Conservation (phyloP, 2,797 vertebrate species). For the Dromococcyx pavoninus region DNA sequence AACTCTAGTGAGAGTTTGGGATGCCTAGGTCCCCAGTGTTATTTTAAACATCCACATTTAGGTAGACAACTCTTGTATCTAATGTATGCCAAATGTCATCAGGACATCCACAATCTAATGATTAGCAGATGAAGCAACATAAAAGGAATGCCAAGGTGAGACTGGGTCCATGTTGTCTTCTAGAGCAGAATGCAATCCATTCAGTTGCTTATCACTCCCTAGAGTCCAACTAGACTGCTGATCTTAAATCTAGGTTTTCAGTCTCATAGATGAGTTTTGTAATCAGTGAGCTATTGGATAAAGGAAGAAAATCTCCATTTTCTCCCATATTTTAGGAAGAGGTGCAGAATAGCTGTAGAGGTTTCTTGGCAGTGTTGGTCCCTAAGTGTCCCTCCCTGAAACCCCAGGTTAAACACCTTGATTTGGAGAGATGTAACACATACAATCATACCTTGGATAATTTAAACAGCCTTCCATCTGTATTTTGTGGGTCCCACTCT, state of each 20-base stretch:
- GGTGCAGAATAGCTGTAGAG: accelerated
- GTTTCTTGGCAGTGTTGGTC: not conserved
- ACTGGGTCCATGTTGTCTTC: not conserved
- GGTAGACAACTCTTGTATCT: not conserved
- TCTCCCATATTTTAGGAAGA: not conserved
- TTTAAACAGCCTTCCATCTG: not conserved
- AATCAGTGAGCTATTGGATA: not conserved
- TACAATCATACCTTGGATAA: not conserved
- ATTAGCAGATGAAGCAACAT: not conserved
- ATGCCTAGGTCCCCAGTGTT: accelerated
- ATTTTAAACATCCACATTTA: not conserved
- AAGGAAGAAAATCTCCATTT: not conserved
- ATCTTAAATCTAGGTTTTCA: not conserved
- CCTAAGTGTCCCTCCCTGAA: not conserved
- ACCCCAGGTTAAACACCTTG: not conserved
- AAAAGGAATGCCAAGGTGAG: not conserved
- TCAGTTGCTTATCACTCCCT: not conserved
- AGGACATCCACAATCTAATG: not conserved
- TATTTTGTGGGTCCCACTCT: not conserved
- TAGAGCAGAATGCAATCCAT: not conserved
- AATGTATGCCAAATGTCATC: not conserved
- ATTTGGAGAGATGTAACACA: not conserved
- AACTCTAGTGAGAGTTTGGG: not conserved
- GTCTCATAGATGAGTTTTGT: not conserved
- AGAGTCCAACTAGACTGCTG: not conserved